These are phyloP conservation scores for Anoplopoma fimbria DNA, from an alignment of 2,113 vertebrate species.

Conservation along the genomic window DNA sequence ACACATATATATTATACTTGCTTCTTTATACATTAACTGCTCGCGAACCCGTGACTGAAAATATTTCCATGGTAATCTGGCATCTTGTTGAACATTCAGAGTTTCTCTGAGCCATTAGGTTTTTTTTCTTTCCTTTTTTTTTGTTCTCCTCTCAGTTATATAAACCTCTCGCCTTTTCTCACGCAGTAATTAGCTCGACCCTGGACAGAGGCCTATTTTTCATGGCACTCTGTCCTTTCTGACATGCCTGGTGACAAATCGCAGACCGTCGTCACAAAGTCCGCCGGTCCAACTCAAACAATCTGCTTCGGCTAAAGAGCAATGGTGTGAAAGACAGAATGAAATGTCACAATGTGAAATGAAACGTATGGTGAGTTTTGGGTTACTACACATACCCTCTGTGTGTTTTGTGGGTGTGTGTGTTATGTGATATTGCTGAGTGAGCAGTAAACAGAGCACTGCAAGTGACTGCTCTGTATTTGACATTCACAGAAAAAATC, in stretches of 20 bases:
- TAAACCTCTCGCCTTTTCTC: constrained; percentile 63
- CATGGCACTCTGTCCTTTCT: constrained; percentile 68
- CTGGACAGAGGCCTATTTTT: constrained; percentile 63
- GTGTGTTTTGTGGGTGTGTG: constrained; percentile 28
- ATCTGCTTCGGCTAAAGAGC: constrained; percentile 30
- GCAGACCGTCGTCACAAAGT: constrained; percentile 51
- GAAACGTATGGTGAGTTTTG: constrained; percentile 10
- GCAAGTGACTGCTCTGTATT: neutral
- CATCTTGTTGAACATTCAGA: constrained; percentile 43
- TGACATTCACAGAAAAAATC: constrained; percentile 53
- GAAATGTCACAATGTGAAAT: constrained; percentile 1
- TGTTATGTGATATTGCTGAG: constrained; percentile 58
- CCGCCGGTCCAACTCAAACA: constrained; percentile 66
- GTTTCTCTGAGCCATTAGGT: constrained; percentile 47
- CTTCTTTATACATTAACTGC: neutral
- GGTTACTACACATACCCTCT: too few relatives aligned
- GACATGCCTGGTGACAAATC: constrained; percentile 65
- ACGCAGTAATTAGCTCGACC: constrained; percentile 54
- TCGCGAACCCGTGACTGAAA: neutral
- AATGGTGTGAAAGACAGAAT: constrained; percentile 10
- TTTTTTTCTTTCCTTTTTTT: constrained; percentile 26
- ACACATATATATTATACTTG: neutral
- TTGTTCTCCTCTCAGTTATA: constrained; percentile 27
- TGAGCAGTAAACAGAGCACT: constrained; percentile 44
- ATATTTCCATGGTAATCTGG: constrained; percentile 58